Base-by-base conservation (phyloP, 1,140 invertebrate species). In the Eueides isabella region DNA sequence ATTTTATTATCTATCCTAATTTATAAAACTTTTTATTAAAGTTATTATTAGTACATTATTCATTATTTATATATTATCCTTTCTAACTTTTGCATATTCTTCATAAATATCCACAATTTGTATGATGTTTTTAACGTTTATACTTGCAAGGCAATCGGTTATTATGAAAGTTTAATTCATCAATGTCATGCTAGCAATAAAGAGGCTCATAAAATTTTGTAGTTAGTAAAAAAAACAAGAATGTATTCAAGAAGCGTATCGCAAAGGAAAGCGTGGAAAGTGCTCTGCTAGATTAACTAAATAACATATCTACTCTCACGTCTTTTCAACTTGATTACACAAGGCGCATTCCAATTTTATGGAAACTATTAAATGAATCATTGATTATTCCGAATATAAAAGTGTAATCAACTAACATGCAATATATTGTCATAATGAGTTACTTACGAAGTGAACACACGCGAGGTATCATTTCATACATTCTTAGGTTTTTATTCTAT, bases 381-480 rank as follows among this genome's bases (percentile, higher is more conserved):
- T 89, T 91, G 76, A 65, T 70, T 86, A 90, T 87, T 89, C 88
- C 80, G 87, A 87, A 87, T 88, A 86, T 78, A 84, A 88, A 88
- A 85, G 71, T 79, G 71, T 82, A 85, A 85, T 80, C 69, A 69
- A 69, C 78, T 77, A 74, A 80, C 89, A 91, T 89, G 90, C 88
- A 82, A 90, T 74, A 62, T 78, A 84, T 83, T 89, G 83, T 87
- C 81, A 84, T 84, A 84, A 86, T 81, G 77, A 82, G 82, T 86
- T 83, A 88, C 85, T 87, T 85, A 89, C 79, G 78, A 80, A 86
- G 84, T 85, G 82, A 77, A 76, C 67, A 69, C 89, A 90, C 87
- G 88, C 90, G 69, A 88, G 69, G 81, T 84, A 85, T 84, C 82
- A 76, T 82, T 83, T 86, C 79, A 80, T 80, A 88, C 80, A 87